Evolutionary conservation across 1,140 invertebrate species (phyloP).

Genomic region (Leptestheria dahalacensis): DNA sequence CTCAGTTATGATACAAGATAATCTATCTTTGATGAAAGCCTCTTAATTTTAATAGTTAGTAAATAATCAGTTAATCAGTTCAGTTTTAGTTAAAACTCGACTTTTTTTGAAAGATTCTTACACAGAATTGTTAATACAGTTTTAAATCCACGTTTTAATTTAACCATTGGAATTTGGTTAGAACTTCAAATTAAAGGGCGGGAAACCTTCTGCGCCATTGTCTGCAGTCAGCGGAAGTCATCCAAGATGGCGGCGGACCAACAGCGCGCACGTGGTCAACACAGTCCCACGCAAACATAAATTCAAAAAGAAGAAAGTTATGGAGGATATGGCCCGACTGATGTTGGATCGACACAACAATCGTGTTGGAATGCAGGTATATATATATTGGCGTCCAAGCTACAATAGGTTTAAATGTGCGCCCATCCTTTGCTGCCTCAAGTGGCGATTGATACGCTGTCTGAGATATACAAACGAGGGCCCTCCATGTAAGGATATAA

Average conservation of each 20-base stretch:
- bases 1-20: no score
- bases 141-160: no score
- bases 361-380: slow-evolving; percentile 3
- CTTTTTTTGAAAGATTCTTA: no score
- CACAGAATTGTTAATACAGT: no score
- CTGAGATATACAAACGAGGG: neutral
- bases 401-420: neutral
- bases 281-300: neutral
- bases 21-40: no score
- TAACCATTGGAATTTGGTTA: neutral
- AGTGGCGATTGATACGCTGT: neutral
- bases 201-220: neutral
- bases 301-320: neutral
- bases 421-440: neutral
- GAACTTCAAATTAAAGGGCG: neutral
- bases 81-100: no score
- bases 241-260: neutral
- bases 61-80: no score
- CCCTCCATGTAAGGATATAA: neutral
- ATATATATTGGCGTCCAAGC: no score
- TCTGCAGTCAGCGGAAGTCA: neutral
- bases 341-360: slow-evolving; percentile 4
- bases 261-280: neutral
- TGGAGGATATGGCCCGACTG: neutral
- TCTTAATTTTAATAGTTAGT: no score